Conservation (phyloP, 2,113 vertebrate species). For the Tetraodon nigroviridis region DNA sequence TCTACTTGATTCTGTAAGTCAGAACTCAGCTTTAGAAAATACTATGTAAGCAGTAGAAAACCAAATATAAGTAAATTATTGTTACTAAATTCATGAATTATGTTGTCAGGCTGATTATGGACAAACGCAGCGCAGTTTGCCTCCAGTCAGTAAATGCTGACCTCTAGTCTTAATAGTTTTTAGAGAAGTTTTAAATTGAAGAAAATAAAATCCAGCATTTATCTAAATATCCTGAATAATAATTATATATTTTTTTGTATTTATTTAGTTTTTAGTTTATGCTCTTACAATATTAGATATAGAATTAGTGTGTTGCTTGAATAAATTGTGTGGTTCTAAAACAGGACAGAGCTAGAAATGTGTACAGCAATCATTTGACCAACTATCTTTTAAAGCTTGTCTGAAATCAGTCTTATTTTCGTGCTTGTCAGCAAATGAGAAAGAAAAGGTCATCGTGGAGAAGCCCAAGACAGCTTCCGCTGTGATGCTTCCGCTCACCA, state of each 20-base stretch:
- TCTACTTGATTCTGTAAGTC: slow-evolving; percentile 21
- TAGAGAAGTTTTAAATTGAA: too few species aligned
- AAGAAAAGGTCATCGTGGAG: too few species aligned
- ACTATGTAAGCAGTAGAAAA: background rate
- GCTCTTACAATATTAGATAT: background rate
- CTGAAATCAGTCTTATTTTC: slow-evolving; percentile 8
- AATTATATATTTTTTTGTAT: too few species aligned
- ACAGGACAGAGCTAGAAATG: background rate
- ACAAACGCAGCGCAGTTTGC: background rate
- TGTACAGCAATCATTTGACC: background rate
- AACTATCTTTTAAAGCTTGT: slow-evolving; percentile 4
- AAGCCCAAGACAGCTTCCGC: too few species aligned
- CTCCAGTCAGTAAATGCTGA: slow-evolving; percentile 30
- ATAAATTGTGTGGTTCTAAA: too few species aligned
- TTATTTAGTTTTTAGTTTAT: too few species aligned
- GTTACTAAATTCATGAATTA: background rate
- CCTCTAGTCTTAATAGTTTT: slow-evolving; percentile 25
- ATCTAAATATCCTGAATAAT: too few species aligned
- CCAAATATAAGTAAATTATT: too few species aligned
- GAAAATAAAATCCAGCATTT: too few species aligned
- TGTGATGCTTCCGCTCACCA: too few species aligned
- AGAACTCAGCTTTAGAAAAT: background rate
- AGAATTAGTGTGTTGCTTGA: background rate
- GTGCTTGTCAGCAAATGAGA: background rate
- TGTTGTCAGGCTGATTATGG: background rate